Conservation (phyloP, 53 echinoderm and acorn worm genomes). For the Zoroaster sp. region DNA sequence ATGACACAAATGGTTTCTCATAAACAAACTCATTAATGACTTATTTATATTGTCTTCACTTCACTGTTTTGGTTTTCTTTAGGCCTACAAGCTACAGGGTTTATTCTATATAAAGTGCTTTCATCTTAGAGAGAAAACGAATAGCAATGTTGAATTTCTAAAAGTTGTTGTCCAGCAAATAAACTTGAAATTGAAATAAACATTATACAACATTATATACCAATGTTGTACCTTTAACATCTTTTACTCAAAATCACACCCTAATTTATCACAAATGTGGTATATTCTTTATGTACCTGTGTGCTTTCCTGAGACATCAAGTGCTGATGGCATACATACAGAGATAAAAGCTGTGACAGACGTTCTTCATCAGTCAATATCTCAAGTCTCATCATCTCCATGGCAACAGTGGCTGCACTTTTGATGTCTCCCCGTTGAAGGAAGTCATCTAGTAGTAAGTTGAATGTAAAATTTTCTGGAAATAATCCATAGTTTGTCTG, state of each 20-base stretch:
- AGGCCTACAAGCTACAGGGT: no score
- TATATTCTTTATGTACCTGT: constrained; percentile 61
- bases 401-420: constrained; percentile 83
- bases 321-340: constrained; percentile 76
- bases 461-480: constrained; percentile 82
- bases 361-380: constrained; percentile 64
- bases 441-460: constrained; percentile 77
- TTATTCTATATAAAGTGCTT: no score
- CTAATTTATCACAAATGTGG: no score
- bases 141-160: no score
- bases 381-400: constrained; percentile 91
- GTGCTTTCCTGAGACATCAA: constrained; percentile 39
- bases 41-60: not conserved
- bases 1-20: no score
- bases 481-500: constrained; percentile 93
- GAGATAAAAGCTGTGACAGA: constrained; percentile 73
- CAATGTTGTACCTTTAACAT: no score
- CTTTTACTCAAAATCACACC: no score
- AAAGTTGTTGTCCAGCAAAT: no score
- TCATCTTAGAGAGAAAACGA: no score
- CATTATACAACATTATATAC: no score
- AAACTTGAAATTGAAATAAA: no score
- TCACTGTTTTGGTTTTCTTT: no score
- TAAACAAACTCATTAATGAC: not conserved
- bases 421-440: constrained; percentile 55